Evolutionary conservation across 2,113 vertebrate genomes (phyloP).

Genomic region (Grammomys dolichurus): DNA sequence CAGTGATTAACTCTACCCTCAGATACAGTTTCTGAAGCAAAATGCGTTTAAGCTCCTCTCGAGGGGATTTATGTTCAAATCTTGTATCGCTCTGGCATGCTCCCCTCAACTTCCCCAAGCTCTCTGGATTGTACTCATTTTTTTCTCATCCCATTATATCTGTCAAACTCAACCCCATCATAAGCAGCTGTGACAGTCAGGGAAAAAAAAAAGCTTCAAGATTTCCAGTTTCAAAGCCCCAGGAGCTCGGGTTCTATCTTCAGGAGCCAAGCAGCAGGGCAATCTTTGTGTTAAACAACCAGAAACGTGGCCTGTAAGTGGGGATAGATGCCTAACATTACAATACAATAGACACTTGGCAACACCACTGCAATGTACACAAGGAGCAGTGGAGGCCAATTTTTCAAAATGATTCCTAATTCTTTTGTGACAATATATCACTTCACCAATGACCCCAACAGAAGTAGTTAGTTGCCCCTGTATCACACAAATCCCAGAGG

Average conservation of each 20-base stretch:
- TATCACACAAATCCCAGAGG: constrained; percentile 59
- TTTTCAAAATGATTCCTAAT: constrained; percentile 72
- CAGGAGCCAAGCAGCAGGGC: constrained; percentile 35
- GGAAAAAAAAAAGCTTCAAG: neutral
- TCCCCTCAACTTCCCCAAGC: constrained; percentile 58
- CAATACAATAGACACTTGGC: neutral
- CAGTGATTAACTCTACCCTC: constrained; percentile 61
- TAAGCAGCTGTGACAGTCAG: constrained; percentile 75
- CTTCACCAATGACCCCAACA: constrained; percentile 42
- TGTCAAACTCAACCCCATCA: constrained; percentile 59
- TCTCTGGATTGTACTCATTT: constrained; percentile 26
- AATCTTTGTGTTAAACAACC: constrained; percentile 57
- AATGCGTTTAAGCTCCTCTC: constrained; percentile 74
- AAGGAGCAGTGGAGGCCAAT: neutral
- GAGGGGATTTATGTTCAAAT: constrained; percentile 68
- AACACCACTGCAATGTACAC: neutral
- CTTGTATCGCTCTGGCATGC: constrained; percentile 62
- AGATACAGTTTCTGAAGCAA: constrained; percentile 45
- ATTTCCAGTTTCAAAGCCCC: constrained; percentile 50
- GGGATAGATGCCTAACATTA: constrained; percentile 52
- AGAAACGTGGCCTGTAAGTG: constrained; percentile 48
- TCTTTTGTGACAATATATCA: constrained; percentile 6
- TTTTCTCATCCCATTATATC: constrained; percentile 56
- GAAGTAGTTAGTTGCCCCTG: constrained; percentile 40
- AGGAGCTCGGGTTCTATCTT: constrained; percentile 45